phyloP scores from a whole-genome alignment of 2,113 vertebrate genomes.

The Epinephelus lanceolatus region DNA sequence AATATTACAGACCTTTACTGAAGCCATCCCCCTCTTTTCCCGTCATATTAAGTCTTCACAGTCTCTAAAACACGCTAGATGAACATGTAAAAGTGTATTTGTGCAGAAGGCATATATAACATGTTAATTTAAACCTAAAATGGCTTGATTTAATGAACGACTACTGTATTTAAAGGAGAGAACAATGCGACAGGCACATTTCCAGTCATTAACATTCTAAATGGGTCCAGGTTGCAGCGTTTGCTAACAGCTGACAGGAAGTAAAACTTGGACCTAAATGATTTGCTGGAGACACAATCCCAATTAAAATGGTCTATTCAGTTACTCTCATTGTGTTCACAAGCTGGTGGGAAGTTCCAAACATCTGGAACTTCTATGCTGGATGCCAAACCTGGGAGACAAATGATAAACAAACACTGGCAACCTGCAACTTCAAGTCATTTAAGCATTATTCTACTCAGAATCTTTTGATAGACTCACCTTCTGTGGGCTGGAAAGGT shows the following conservation, averaged over 20 bases:
- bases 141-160: background rate
- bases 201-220: slow-evolving; percentile 22
- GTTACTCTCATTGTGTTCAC: slow-evolving; percentile 41
- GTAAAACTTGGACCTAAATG: slow-evolving; percentile 40
- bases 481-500: background rate
- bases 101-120: background rate
- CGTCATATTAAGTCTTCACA: background rate
- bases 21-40: no score
- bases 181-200: background rate
- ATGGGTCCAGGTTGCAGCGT: slow-evolving; percentile 11
- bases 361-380: slow-evolving; percentile 57
- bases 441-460: background rate
- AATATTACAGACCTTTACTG: slow-evolving; percentile 20
- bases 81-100: background rate
- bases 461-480: background rate
- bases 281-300: slow-evolving; percentile 29
- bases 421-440: slow-evolving; percentile 18
- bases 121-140: background rate
- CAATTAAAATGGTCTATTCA: slow-evolving; percentile 52
- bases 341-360: slow-evolving; percentile 54
- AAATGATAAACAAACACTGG: slow-evolving; percentile 47
- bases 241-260: slow-evolving; percentile 44
- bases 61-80: background rate
- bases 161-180: background rate
- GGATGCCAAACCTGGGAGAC: slow-evolving; percentile 52